These are phyloP conservation scores for Temnothorax nylanderi DNA, from an alignment of 1,140 invertebrate species.

Conservation along the genomic window DNA sequence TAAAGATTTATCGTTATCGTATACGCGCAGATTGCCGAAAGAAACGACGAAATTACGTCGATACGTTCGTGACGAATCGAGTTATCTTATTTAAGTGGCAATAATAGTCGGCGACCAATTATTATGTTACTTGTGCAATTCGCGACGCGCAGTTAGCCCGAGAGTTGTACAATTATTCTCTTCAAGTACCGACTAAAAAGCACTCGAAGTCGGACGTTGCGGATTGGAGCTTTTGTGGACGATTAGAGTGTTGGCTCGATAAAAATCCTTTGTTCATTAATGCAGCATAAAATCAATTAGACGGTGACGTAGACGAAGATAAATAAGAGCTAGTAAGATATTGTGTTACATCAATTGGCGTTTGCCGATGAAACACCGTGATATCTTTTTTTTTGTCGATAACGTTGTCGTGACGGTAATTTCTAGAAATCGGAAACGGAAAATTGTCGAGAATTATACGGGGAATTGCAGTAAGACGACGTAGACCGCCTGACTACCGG, in stretches of 20 bases:
- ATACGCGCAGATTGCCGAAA: neutral
- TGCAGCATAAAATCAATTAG: neutral
- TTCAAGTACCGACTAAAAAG: constrained; percentile 8
- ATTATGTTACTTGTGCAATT: neutral
- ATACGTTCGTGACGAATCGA: neutral
- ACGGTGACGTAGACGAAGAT: neutral
- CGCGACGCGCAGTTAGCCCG: neutral
- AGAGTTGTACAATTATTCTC: neutral
- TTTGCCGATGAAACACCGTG: neutral
- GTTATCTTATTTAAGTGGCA: neutral
- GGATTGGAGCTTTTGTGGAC: neutral
- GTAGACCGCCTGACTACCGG: constrained; percentile 37
- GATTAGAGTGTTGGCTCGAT: neutral
- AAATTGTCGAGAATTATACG: neutral
- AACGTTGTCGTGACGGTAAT: neutral
- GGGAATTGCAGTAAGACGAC: constrained; percentile 48
- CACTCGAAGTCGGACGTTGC: neutral
- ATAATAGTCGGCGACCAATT: neutral
- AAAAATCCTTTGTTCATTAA: neutral
- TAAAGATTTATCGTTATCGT: constrained; percentile 26
- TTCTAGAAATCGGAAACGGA: neutral
- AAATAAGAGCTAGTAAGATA: neutral
- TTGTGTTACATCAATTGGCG: neutral
- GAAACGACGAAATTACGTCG: neutral
- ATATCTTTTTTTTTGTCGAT: neutral